Conservation (phyloP, 2,797 vertebrate species). For the Sebastes trivittatus region DNA sequence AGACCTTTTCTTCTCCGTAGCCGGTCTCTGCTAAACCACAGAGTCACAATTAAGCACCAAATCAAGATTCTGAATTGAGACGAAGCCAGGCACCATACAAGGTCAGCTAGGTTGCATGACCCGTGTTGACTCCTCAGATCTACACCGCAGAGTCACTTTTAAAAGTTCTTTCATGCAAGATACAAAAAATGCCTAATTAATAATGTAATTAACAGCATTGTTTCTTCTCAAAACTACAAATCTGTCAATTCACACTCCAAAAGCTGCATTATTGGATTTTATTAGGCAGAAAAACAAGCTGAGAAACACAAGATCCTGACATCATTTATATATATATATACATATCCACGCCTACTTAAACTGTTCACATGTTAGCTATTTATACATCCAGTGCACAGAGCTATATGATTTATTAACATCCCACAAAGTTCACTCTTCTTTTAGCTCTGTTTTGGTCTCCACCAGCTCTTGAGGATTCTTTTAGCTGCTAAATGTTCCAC, state of each 20-base stretch:
- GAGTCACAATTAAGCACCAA: background rate
- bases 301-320: background rate
- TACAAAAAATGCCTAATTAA: too few relatives aligned
- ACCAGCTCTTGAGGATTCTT: too few relatives aligned
- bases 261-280: background rate
- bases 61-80: background rate
- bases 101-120: background rate
- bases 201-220: background rate
- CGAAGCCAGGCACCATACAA: background rate
- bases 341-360: too few relatives aligned
- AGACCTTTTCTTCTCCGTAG: background rate
- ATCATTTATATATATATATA: too few relatives aligned
- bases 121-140: background rate
- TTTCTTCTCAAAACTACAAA: background rate
- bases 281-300: too few relatives aligned
- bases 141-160: background rate
- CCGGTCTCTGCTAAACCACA: background rate
- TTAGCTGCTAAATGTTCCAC: too few relatives aligned
- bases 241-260: background rate
- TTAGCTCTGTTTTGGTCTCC: too few relatives aligned
- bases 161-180: background rate
- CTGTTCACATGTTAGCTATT: background rate
- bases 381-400: background rate
- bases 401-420: too few relatives aligned
- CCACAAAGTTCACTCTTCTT: too few relatives aligned